Evolutionary conservation across 2,113 vertebrate genomes (phyloP).

Genomic region (Eulacestoma nigropectus): DNA sequence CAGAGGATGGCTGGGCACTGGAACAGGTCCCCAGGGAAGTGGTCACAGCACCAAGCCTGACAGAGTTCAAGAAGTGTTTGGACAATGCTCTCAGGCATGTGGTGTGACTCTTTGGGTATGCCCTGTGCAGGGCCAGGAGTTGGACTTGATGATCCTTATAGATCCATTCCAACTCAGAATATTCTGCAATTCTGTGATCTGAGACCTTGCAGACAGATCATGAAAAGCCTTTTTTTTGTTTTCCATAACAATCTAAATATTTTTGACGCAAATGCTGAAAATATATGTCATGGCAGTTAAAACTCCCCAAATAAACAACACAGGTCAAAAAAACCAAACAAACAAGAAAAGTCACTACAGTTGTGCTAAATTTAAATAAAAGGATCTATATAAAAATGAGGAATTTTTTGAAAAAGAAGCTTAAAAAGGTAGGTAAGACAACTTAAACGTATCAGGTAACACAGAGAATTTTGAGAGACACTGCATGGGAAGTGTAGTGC

Average conservation of each 20-base stretch:
- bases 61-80: neutral
- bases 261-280: neutral
- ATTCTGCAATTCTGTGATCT: neutral
- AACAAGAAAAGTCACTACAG: neutral
- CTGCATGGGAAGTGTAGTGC: neutral
- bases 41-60: neutral
- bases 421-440: neutral
- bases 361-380: neutral
- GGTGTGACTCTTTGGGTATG: neutral
- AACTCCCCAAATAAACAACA: neutral
- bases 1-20: neutral
- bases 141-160: neutral
- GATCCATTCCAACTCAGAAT: neutral
- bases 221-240: neutral
- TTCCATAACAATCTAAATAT: neutral
- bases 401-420: rapidly evolving
- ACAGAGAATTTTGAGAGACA: neutral
- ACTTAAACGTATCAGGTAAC: neutral
- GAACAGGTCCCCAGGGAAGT: neutral
- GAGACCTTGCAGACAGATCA: neutral
- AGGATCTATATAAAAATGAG: neutral
- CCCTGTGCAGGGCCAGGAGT: neutral
- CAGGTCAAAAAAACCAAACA: neutral
- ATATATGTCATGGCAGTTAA: neutral
- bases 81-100: neutral